Conservation (phyloP, 2,797 vertebrate genomes). For the Silurus lanzhouensis region DNA sequence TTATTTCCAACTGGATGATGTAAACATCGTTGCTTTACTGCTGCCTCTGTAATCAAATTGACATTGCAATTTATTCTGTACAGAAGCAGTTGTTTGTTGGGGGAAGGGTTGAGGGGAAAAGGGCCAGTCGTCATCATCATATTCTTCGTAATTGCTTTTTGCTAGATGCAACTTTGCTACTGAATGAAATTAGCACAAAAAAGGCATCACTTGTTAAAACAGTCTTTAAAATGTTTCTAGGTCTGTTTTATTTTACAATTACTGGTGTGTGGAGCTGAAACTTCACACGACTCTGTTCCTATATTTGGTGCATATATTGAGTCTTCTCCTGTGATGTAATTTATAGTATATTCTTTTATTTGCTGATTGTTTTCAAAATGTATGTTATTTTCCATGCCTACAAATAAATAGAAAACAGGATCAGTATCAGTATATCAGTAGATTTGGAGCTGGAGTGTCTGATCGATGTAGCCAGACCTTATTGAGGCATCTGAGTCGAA, state of each 20-base stretch:
- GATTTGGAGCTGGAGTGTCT: neutral
- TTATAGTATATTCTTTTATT: constrained; percentile 4
- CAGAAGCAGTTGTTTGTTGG: constrained; percentile 48
- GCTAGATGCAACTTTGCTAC: constrained; percentile 51
- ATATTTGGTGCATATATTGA: neutral
- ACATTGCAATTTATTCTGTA: constrained; percentile 41
- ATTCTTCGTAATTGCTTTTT: constrained; percentile 57
- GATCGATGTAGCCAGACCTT: neutral
- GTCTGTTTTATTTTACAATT: constrained; percentile 34
- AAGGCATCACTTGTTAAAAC: constrained; percentile 46
- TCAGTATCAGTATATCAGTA: neutral
- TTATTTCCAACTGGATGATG: constrained; percentile 45
- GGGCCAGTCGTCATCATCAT: constrained; percentile 52
- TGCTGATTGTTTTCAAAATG: neutral
- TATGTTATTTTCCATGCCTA: neutral
- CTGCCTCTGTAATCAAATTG: constrained; percentile 45
- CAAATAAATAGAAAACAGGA: neutral
- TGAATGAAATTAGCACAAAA: constrained; percentile 54
- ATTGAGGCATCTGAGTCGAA: neutral
- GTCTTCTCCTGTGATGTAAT: constrained; percentile 32
- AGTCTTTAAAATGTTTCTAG: constrained; percentile 36
- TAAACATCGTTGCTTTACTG: constrained; percentile 46
- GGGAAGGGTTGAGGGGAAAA: constrained; percentile 44
- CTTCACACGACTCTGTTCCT: neutral
- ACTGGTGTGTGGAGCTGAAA: constrained; percentile 16